A percentile compares a stretch with the other conserved stretches of the same genome.
Conservation (phyloP, 2,113 vertebrate species). For the Alligator sinensis region DNA sequence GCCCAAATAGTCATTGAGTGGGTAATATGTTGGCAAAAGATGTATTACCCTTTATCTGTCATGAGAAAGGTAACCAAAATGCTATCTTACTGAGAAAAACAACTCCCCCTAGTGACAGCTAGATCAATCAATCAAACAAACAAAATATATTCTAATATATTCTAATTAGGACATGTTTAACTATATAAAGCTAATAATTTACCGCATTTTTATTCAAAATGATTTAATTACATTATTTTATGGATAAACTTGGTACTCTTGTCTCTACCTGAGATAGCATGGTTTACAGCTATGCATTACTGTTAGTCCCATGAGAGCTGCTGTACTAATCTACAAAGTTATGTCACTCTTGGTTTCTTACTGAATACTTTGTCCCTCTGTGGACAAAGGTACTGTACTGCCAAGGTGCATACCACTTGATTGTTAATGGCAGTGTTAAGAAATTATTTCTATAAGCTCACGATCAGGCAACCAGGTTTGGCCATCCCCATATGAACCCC, state of each 20-base stretch:
- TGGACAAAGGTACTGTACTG: neutral
- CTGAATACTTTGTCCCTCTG: neutral
- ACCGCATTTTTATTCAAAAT: neutral
- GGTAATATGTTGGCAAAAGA: neutral
- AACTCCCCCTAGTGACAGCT: too few relatives aligned
- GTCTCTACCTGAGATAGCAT: rapidly evolving
- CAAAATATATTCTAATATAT: neutral
- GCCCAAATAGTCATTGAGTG: neutral
- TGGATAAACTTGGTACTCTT: neutral
- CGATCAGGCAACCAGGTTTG: too few relatives aligned
- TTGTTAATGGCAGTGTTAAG: neutral
- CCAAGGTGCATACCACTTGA: neutral
- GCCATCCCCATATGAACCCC: too few relatives aligned
- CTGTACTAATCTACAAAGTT: neutral
- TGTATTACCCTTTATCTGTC: neutral
- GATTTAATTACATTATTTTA: neutral
- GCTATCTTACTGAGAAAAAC: neutral
- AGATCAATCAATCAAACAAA: neutral
- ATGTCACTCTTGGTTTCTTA: neutral
- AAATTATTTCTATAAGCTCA: neutral
- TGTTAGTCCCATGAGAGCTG: neutral
- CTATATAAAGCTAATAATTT: neutral
- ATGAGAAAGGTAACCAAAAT: too few relatives aligned
- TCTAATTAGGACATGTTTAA: neutral
- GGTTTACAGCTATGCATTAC: neutral